Percentiles rank a stretch among this genome's conserved stretches.
These are phyloP conservation scores for Danionella cerebrum DNA, from an alignment of 2,113 vertebrate genomes.

Conservation along the genomic window DNA sequence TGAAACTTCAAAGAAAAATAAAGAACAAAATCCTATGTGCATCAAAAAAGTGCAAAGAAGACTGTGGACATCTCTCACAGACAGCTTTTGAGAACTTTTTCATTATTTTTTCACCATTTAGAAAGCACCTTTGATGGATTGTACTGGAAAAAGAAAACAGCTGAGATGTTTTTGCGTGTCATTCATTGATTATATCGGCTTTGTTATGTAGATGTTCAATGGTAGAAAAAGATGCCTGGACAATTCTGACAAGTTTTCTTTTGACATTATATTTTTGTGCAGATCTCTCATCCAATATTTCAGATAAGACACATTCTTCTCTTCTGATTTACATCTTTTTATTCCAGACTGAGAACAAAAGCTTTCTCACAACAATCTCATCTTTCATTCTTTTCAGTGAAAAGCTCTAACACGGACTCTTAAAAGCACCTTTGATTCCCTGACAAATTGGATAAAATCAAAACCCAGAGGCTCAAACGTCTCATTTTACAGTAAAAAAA, in stretches of 20 bases:
- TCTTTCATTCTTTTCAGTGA: neutral
- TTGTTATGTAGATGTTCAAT: constrained; percentile 5
- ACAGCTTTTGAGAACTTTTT: neutral
- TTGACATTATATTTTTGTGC: constrained; percentile 3
- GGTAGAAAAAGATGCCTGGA: neutral
- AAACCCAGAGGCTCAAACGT: constrained; percentile 2
- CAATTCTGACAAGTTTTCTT: neutral
- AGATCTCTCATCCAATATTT: neutral
- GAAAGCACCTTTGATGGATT: neutral
- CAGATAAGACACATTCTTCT: neutral
- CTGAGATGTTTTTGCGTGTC: neutral
- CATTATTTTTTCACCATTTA: neutral
- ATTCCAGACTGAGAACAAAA: constrained; percentile 9
- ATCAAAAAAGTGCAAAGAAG: neutral
- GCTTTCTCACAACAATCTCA: neutral
- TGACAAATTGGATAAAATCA: constrained; percentile 11
- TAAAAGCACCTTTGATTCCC: constrained; percentile 29
- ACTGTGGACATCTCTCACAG: neutral
- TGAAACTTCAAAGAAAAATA: neutral
- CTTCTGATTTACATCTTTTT: constrained; percentile 19
- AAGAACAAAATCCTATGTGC: neutral
- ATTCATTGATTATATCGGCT: neutral
- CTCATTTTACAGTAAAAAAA: constrained; percentile 36
- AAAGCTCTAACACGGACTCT: constrained; percentile 13
- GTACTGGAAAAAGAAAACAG: neutral